Evolutionary conservation across 2,797 vertebrate species (phyloP).

Genomic region (Triplophysa yarkandensis): DNA sequence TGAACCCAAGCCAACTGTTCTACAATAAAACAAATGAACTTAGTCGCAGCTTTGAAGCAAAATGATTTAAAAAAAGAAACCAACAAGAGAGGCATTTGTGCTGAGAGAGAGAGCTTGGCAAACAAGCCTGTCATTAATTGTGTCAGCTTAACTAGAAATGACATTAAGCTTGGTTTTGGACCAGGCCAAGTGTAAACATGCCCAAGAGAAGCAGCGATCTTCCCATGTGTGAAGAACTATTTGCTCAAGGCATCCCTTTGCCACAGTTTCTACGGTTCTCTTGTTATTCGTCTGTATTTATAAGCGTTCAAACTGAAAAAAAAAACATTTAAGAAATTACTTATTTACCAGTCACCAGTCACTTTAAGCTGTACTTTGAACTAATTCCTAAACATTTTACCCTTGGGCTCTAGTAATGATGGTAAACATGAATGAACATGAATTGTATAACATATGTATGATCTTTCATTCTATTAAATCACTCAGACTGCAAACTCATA

Average conservation of each 20-base stretch:
- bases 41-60: constrained; percentile 14
- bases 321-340: neutral
- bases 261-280: neutral
- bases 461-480: neutral
- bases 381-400: neutral
- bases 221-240: constrained; percentile 15
- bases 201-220: constrained; percentile 1
- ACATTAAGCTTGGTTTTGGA: constrained; percentile 46
- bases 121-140: constrained; percentile 42
- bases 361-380: constrained; percentile 12
- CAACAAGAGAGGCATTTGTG: constrained; percentile 54
- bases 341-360: constrained; percentile 19
- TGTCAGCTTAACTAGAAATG: constrained; percentile 50
- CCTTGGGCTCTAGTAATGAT: no score
- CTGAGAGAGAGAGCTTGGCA: constrained; percentile 53
- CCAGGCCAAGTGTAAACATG: constrained; percentile 4
- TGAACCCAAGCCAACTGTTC: constrained; percentile 16
- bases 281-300: neutral
- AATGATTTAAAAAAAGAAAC: constrained; percentile 23
- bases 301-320: neutral
- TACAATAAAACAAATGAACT: neutral
- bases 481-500: neutral
- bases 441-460: neutral
- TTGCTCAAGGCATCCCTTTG: constrained; percentile 19
- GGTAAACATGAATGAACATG: neutral